A percentile compares a stretch with the other conserved stretches of the same genome.
Evolutionary conservation across 2,797 vertebrate species (phyloP).

Genomic region (Gila robusta): DNA sequence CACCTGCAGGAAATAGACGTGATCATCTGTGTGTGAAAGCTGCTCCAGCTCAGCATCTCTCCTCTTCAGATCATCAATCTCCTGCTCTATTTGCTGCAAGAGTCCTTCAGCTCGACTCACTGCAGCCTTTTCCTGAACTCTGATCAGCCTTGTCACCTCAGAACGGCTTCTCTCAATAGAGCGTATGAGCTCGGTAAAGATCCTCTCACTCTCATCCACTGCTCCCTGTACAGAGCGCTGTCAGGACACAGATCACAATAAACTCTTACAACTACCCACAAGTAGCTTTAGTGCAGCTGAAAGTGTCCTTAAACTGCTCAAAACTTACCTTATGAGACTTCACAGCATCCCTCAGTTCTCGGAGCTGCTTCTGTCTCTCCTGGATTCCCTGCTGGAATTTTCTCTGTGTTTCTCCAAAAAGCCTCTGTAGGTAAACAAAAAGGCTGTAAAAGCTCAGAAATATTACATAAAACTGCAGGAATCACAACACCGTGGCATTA

Average conservation of each 20-base stretch:
- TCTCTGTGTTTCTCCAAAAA: neutral
- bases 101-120: neutral
- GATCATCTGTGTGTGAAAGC: neutral
- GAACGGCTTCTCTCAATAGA: neutral
- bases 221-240: neutral
- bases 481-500: neutral
- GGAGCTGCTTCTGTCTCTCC: neutral
- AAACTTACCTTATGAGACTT: neutral
- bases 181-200: neutral
- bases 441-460: neutral
- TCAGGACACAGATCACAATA: neutral
- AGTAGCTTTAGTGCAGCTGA: neutral
- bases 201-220: neutral
- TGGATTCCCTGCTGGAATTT: neutral
- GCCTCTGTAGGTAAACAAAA: neutral
- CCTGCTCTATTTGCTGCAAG: no score
- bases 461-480: neutral
- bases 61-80: neutral
- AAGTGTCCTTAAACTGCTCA: neutral
- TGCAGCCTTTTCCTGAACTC: neutral
- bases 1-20: no score
- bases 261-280: neutral
- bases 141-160: neutral
- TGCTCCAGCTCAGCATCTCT: neutral
- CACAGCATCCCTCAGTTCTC: neutral